A percentile compares a stretch with the other conserved stretches of the same genome.
These are phyloP conservation scores for Tetrao urogallus DNA, from an alignment of 2,113 vertebrate species.

Conservation along the genomic window DNA sequence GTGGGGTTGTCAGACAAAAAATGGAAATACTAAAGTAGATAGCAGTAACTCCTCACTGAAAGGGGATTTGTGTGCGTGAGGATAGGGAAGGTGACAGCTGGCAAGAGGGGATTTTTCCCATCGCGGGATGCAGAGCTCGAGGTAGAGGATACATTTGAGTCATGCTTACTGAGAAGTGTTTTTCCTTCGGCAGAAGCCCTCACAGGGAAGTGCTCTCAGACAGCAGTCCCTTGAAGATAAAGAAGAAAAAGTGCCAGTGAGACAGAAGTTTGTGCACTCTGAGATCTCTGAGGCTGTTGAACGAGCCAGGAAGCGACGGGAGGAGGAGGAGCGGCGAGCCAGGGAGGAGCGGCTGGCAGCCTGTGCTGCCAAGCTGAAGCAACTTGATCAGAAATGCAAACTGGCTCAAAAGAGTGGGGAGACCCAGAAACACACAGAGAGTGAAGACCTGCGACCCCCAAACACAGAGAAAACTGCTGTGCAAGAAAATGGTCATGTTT, in stretches of 20 bases:
- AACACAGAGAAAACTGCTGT: constrained; percentile 76
- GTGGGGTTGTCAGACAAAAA: not conserved
- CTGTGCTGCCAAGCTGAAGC: constrained; percentile 96
- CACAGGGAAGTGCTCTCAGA: constrained; percentile 49
- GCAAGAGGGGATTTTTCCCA: not conserved
- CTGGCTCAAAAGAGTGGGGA: constrained; percentile 82
- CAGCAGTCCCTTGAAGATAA: constrained; percentile 85
- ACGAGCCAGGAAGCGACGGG: constrained; percentile 89
- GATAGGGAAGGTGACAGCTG: not conserved
- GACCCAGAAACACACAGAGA: constrained; percentile 76
- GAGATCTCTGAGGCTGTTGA: constrained; percentile 96
- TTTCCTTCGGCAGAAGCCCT: constrained; percentile 77
- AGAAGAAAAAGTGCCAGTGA: constrained; percentile 86
- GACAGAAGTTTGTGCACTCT: constrained; percentile 90
- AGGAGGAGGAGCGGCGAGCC: constrained; percentile 93
- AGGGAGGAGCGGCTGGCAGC: constrained; percentile 94
- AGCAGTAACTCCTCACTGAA: not conserved
- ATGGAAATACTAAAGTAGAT: not conserved
- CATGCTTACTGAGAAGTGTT: not conserved
- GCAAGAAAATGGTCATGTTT: constrained; percentile 81
- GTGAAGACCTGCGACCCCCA: constrained; percentile 77
- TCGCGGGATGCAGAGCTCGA: not conserved
- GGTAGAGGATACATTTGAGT: not conserved
- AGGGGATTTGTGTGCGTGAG: not conserved
- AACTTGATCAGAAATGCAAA: constrained; percentile 93